Base-by-base conservation (phyloP, 35 echinoderm and acorn worm genomes). In the Heliocidaris tuberculata region DNA sequence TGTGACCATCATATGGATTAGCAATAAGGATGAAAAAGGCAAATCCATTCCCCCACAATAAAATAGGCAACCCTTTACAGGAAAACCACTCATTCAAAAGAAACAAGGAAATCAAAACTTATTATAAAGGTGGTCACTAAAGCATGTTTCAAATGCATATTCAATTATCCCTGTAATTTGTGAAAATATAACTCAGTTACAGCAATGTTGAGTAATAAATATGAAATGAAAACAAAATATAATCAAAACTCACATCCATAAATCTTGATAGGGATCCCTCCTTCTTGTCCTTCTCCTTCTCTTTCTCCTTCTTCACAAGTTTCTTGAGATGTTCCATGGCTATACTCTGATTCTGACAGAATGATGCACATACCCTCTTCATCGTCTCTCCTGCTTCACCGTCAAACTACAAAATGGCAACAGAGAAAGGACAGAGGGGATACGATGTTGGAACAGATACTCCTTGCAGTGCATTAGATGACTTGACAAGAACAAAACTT, bases 231-330 rank as follows among this genome's bases (percentile, higher is more conserved):
- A 42, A 3, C 35, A 42, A 42, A 42, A 42, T 42, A 42, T 3
- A 42, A 42, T 71, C 47, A 47, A 5, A 31, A 96, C 94, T 96
- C 96, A 99, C 98, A 47, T 47, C 48, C 30, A 99, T 95, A 50
- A 99, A 99, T 32, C 94, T 93, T 6, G 88, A 95, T 52, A 99
- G 30, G 50, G 92, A 92, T 10, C 94, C 86, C 24, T 99, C 97
- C 31, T 99, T 99, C 90, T 96, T 96, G 65, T 96, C 94, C 86
- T 94, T 96, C 8, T 56, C 21, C 92, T 97, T 99, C 54, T 97
- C 56, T 85, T 95, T 95, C 31, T 93, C 91, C 50, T 93, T 93
- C 91, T 50, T 93, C 2, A 93, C 48, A 4, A 93, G 48, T 59
- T 93, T 93, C 91, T 93, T 93, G 48, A 93, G 91, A 59, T 93